These are phyloP conservation scores for Triplophysa siluroides DNA, from an alignment of 2,113 vertebrate genomes.

Conservation along the genomic window DNA sequence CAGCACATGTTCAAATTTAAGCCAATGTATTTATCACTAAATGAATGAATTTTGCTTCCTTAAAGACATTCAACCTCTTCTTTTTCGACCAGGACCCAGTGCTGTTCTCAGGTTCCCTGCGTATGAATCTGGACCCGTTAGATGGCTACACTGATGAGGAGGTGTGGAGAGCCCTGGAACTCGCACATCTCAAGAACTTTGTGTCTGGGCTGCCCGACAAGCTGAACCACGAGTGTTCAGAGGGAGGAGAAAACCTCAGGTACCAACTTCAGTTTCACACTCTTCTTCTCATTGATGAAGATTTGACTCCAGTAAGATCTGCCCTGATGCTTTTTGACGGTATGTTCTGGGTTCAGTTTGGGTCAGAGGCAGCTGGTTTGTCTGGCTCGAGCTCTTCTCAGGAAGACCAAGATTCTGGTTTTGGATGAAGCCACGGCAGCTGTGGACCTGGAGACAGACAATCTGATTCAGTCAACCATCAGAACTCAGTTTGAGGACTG, in stretches of 20 bases:
- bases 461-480: conserved; percentile 78
- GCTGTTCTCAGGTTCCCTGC: conserved; percentile 81
- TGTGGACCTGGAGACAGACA: conserved; percentile 81
- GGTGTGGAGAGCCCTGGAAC: conserved; percentile 82
- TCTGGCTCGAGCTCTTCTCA: conserved; percentile 82
- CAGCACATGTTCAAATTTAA: no score
- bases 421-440: conserved; percentile 87
- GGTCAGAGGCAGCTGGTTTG: conserved; percentile 88
- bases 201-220: conserved; percentile 77
- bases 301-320: not conserved
- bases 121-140: conserved; percentile 83
- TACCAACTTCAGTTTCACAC: conserved; percentile 49
- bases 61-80: not conserved
- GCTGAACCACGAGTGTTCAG: conserved; percentile 76
- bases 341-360: conserved; percentile 68
- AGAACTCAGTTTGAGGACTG: conserved; percentile 75
- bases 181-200: conserved; percentile 76
- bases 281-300: not conserved
- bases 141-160: conserved; percentile 73
- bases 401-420: conserved; percentile 80
- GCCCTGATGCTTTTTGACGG: not conserved
- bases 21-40: not conserved
- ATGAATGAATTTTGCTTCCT: not conserved
- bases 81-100: conserved; percentile 75
- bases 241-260: conserved; percentile 84